A percentile compares a stretch with the other conserved stretches of the same genome.
These are phyloP conservation scores for Psophia crepitans DNA, from an alignment of 2,113 vertebrate genomes.

Conservation along the genomic window DNA sequence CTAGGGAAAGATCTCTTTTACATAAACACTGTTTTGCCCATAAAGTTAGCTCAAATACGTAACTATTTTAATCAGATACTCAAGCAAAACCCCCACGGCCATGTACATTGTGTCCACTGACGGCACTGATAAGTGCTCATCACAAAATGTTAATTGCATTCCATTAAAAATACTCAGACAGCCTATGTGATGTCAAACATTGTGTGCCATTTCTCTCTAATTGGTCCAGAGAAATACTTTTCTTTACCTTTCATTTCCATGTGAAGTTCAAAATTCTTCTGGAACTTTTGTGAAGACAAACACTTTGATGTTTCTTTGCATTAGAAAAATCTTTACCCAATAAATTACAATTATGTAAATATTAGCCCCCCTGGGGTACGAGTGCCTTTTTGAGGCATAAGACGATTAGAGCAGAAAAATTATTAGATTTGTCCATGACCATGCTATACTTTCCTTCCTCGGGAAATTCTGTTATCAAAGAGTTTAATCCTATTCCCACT, in stretches of 20 bases:
- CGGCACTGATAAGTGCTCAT: neutral
- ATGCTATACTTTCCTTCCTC: slow-evolving; percentile 25
- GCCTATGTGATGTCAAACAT: neutral
- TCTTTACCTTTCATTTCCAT: neutral
- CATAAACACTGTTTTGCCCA: neutral
- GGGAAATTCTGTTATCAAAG: slow-evolving; percentile 59
- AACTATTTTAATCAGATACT: slow-evolving; percentile 29
- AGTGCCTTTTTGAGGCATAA: slow-evolving; percentile 41
- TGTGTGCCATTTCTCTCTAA: neutral
- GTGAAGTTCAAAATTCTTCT: slow-evolving; percentile 17
- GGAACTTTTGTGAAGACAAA: slow-evolving; percentile 46
- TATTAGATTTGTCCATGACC: slow-evolving; percentile 61
- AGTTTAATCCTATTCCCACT: slow-evolving; percentile 33
- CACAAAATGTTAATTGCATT: neutral
- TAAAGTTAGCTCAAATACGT: neutral
- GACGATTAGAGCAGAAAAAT: slow-evolving; percentile 66
- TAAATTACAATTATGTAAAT: slow-evolving; percentile 73
- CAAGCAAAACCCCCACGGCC: neutral
- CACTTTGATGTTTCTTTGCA: slow-evolving; percentile 55
- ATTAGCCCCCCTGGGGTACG: slow-evolving; percentile 13
- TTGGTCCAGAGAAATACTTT: slow-evolving; percentile 2
- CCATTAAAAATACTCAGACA: neutral
- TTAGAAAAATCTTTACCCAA: slow-evolving; percentile 51
- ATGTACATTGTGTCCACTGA: neutral
- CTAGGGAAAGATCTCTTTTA: neutral